Conservation (phyloP, 2,888 invertebrate species). For the Cheilosia vernalis region DNA sequence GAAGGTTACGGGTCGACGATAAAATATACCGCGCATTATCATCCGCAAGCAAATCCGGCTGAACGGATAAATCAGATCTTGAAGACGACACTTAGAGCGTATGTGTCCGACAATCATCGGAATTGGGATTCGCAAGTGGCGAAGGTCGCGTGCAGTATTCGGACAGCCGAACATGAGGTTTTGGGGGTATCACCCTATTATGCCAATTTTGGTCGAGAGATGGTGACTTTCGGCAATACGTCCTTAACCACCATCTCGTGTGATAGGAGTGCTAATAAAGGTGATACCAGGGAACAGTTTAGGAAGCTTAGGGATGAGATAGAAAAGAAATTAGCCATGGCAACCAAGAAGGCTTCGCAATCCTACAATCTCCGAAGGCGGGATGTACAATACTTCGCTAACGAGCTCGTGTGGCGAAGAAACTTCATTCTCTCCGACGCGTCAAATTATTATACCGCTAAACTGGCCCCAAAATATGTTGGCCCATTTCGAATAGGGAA, state of each 20-base stretch:
- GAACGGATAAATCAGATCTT: conserved; percentile 12
- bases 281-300: neutral
- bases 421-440: conserved; percentile 17
- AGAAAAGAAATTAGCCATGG: neutral
- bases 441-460: conserved; percentile 21
- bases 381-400: neutral
- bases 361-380: conserved; percentile 11
- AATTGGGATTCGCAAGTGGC: conserved; percentile 17
- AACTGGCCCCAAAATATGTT: conserved; percentile 17
- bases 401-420: conserved; percentile 1
- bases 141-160: conserved; percentile 25
- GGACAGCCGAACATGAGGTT: conserved; percentile 11
- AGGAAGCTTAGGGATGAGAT: neutral
- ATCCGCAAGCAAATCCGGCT: conserved; percentile 35
- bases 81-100: conserved; percentile 18
- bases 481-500: conserved; percentile 12
- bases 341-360: neutral
- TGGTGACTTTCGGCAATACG: neutral
- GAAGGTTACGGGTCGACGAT: neutral
- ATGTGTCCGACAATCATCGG: conserved; percentile 31
- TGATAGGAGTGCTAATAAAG: conserved; percentile 3
- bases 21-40: conserved; percentile 21
- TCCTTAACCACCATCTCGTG: neutral
- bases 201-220: conserved; percentile 18
- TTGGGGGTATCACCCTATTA: conserved; percentile 16